Conservation (phyloP, 2,888 invertebrate genomes). For the Aleiodes alternator region DNA sequence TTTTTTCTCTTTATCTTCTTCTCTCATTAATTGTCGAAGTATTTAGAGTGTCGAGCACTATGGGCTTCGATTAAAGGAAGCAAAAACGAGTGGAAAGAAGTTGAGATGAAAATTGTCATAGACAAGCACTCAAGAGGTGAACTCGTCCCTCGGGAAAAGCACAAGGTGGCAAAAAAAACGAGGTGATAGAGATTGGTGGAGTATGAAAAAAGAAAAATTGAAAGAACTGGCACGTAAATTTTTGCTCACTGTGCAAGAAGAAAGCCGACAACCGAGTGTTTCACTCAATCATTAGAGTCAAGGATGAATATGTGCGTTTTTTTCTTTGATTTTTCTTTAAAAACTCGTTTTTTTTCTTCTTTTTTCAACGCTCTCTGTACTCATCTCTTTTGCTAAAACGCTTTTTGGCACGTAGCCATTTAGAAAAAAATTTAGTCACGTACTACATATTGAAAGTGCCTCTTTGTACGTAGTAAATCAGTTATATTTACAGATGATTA, state of each 20-base stretch:
- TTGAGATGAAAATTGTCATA: slow-evolving; percentile 28
- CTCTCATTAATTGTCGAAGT: background rate
- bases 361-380: background rate
- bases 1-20: too few relatives aligned
- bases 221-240: slow-evolving; percentile 17
- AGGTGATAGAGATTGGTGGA: background rate
- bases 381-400: slow-evolving; percentile 29
- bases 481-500: slow-evolving; percentile 6
- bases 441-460: slow-evolving; percentile 14
- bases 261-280: slow-evolving; percentile 34
- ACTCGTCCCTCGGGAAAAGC: slow-evolving; percentile 22
- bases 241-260: slow-evolving; percentile 37
- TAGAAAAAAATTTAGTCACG: slow-evolving; percentile 16
- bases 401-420: slow-evolving; percentile 30
- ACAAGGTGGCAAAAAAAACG: slow-evolving; percentile 4
- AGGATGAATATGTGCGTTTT: slow-evolving; percentile 27
- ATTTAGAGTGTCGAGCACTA: background rate
- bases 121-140: slow-evolving; percentile 31
- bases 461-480: slow-evolving; percentile 17
- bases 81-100: background rate
- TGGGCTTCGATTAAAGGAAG: background rate
- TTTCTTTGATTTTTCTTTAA: background rate
- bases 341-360: too few relatives aligned
- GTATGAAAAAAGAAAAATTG: background rate
- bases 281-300: slow-evolving; percentile 44